Percentiles rank a stretch among this genome's conserved stretches.
Evolutionary conservation across 92 coral and sea anemone genomes (phyloP).

Genomic region (Porites rus): DNA sequence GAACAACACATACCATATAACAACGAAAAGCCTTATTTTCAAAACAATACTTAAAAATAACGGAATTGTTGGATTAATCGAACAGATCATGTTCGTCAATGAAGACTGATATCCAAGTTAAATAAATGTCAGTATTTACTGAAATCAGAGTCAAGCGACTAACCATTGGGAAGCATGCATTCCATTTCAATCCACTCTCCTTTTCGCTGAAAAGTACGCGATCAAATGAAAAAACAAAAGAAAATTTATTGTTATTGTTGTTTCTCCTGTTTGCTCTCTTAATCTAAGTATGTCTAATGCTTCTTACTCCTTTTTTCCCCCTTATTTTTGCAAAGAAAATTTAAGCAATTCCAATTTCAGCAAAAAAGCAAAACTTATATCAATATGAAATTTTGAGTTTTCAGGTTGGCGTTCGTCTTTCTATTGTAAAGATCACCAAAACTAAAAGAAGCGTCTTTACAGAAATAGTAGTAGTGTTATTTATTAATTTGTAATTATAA

Average conservation of each 20-base stretch:
- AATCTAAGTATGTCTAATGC: neutral
- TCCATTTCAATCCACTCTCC: slow-evolving; percentile 57
- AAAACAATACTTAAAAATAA: neutral
- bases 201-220: slow-evolving; percentile 46
- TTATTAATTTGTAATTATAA: no score
- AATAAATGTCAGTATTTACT: slow-evolving; percentile 30
- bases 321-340: neutral
- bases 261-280: neutral
- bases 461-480: no score
- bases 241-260: slow-evolving; percentile 19
- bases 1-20: neutral
- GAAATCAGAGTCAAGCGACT: slow-evolving; percentile 33
- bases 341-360: neutral
- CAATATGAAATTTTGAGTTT: no score
- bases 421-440: no score
- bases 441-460: no score
- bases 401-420: no score
- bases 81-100: neutral
- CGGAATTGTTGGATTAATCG: neutral
- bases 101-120: slow-evolving; percentile 10
- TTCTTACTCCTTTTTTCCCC: neutral
- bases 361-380: neutral
- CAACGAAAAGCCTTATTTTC: neutral
- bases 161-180: slow-evolving; percentile 55
- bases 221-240: slow-evolving; percentile 32